Evolutionary conservation across 2,888 invertebrate species (phyloP).

Genomic region (Muscina levida): DNA sequence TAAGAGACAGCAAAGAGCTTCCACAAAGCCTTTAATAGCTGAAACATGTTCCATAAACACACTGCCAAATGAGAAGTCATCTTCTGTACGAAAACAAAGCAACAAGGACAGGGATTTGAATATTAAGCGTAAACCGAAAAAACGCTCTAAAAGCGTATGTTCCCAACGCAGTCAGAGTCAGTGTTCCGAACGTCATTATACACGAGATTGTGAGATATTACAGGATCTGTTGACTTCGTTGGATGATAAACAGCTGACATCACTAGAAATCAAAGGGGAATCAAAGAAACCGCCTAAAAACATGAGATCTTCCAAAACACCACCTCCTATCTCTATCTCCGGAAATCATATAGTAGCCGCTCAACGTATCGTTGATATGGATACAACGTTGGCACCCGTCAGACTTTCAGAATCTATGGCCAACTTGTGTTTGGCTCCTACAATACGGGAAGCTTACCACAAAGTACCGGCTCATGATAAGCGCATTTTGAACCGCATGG

Average conservation of each 20-base stretch:
- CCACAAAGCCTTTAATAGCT: constrained; percentile 39
- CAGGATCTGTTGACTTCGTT: constrained; percentile 68
- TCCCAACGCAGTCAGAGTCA: constrained; percentile 69
- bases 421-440: constrained; percentile 76
- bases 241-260: constrained; percentile 59
- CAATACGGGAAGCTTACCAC: constrained; percentile 74
- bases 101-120: constrained; percentile 44
- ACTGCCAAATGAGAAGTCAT: constrained; percentile 53
- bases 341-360: constrained; percentile 18
- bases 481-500: constrained; percentile 79
- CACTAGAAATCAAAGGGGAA: constrained; percentile 69
- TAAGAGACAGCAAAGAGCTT: constrained; percentile 55
- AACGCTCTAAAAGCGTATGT: constrained; percentile 74
- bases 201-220: constrained; percentile 75
- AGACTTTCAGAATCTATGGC: constrained; percentile 77
- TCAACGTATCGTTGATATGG: constrained; percentile 37
- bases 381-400: constrained; percentile 57
- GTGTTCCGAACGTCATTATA: constrained; percentile 59
- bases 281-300: constrained; percentile 48
- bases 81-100: constrained; percentile 50
- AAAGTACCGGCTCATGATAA: constrained; percentile 78
- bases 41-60: constrained; percentile 42
- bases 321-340: constrained; percentile 17
- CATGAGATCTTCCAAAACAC: constrained; percentile 55
- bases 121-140: constrained; percentile 57